Percentiles rank a stretch among this genome's conserved stretches.
Conservation (phyloP, 1,140 invertebrate genomes). For the Fopius arisanus region DNA sequence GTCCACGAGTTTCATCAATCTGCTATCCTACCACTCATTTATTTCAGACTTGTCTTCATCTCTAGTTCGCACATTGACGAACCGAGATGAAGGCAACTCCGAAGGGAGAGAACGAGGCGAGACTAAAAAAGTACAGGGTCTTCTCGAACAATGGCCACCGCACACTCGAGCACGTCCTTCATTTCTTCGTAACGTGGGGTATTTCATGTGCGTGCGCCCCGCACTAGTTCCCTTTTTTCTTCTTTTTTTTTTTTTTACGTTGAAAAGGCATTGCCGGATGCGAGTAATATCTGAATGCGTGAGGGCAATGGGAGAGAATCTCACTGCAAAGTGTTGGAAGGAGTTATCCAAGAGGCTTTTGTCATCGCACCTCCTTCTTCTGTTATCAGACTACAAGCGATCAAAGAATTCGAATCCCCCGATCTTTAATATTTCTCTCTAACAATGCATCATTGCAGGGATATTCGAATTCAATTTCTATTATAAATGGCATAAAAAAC, state of each 20-base stretch:
- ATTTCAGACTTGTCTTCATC: not conserved
- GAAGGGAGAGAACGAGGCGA: not conserved
- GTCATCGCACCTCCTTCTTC: not conserved
- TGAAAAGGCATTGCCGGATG: not conserved
- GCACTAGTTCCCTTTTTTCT: slow-evolving; percentile 2
- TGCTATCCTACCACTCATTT: not conserved
- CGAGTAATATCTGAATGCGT: not conserved
- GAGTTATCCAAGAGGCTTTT: slow-evolving; percentile 1
- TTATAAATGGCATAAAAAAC: not conserved
- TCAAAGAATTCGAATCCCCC: not conserved
- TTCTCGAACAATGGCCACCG: slow-evolving; percentile 16
- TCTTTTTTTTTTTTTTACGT: slow-evolving; percentile 7
- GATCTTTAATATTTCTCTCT: not conserved
- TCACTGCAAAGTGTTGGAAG: not conserved
- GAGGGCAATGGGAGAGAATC: not conserved
- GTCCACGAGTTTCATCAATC: not conserved
- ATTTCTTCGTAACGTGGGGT: slow-evolving; percentile 1
- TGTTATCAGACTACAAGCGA: not conserved
- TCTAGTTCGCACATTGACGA: not conserved
- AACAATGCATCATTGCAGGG: not conserved
- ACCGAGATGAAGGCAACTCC: not conserved
- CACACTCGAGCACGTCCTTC: slow-evolving; percentile 23
- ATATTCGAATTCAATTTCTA: not conserved
- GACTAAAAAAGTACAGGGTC: not conserved
- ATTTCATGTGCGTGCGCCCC: slow-evolving; percentile 27